These are phyloP conservation scores for Thalpophila matura DNA, from an alignment of 2,888 invertebrate genomes.

Conservation along the genomic window DNA sequence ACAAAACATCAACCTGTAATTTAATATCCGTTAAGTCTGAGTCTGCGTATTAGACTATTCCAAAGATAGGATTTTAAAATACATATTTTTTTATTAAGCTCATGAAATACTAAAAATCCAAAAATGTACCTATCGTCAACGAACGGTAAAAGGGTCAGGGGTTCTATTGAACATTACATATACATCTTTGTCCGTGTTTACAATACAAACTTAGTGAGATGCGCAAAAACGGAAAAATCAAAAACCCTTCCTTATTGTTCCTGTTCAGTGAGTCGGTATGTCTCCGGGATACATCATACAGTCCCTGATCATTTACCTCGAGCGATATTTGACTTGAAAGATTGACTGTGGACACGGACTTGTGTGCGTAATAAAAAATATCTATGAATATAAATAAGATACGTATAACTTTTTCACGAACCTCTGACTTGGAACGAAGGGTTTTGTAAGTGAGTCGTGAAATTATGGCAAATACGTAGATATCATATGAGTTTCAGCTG, in stretches of 20 bases:
- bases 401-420: slow-evolving; percentile 25
- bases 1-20: slow-evolving; percentile 84
- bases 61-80: slow-evolving; percentile 10
- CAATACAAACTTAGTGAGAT: slow-evolving; percentile 51
- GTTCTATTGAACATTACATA: slow-evolving; percentile 29
- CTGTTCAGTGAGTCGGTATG: slow-evolving; percentile 54
- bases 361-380: slow-evolving; percentile 53
- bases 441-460: slow-evolving; percentile 1
- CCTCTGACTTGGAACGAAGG: slow-evolving; percentile 13
- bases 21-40: background rate
- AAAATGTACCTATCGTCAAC: slow-evolving; percentile 36
- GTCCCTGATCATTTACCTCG: slow-evolving; percentile 56
- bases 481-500: background rate
- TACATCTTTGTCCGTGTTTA: slow-evolving; percentile 37
- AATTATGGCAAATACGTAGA: background rate
- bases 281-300: slow-evolving; percentile 37
- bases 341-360: slow-evolving; percentile 53
- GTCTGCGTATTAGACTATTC: background rate
- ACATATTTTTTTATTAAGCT: slow-evolving; percentile 26
- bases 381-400: slow-evolving; percentile 58
- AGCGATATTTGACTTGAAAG: slow-evolving; percentile 59
- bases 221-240: slow-evolving; percentile 53
- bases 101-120: slow-evolving; percentile 7
- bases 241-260: slow-evolving; percentile 60
- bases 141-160: slow-evolving; percentile 39